phyloP scores from a whole-genome alignment of 2,888 invertebrate species.

The Reticulitermes lucifugus region DNA sequence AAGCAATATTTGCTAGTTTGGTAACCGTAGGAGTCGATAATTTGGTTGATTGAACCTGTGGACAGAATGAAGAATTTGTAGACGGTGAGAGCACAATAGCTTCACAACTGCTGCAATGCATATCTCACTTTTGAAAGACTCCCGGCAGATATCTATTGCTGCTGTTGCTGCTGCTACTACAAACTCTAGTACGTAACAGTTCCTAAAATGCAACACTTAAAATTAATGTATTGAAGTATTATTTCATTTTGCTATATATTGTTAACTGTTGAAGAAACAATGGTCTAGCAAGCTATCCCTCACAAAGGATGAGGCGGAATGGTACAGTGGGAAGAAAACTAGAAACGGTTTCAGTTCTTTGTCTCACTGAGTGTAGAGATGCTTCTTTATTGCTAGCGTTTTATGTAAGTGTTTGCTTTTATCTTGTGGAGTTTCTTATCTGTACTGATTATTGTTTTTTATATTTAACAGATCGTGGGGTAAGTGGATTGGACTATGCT shows the following conservation, averaged over 20 bases:
- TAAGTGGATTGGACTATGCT: conserved; percentile 16
- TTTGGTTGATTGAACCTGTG: too few species aligned
- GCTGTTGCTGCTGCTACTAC: too few species aligned
- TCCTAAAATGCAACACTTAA: too few species aligned
- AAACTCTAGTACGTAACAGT: too few species aligned
- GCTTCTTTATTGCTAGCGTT: conserved; percentile 14
- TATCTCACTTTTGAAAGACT: too few species aligned
- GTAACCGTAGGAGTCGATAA: too few species aligned
- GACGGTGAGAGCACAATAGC: too few species aligned
- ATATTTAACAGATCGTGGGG: conserved; percentile 28
- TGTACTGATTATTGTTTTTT: conserved; percentile 23
- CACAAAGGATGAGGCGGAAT: not conserved
- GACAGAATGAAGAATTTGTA: too few species aligned
- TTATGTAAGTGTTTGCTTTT: not conserved
- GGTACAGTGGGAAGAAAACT: not conserved
- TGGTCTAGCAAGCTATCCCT: not conserved
- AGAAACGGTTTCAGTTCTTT: not conserved
- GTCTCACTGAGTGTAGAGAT: not conserved
- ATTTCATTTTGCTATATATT: not conserved
- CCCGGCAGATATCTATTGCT: too few species aligned
- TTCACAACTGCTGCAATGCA: too few species aligned
- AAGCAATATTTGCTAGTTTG: too few species aligned
- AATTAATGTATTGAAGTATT: not conserved
- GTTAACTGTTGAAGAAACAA: not conserved
- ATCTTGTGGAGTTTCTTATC: not conserved